Percentiles rank a stretch among this genome's conserved stretches.
These are phyloP conservation scores for Mionectes macconnelli DNA, from an alignment of 2,113 vertebrate genomes.

Conservation along the genomic window DNA sequence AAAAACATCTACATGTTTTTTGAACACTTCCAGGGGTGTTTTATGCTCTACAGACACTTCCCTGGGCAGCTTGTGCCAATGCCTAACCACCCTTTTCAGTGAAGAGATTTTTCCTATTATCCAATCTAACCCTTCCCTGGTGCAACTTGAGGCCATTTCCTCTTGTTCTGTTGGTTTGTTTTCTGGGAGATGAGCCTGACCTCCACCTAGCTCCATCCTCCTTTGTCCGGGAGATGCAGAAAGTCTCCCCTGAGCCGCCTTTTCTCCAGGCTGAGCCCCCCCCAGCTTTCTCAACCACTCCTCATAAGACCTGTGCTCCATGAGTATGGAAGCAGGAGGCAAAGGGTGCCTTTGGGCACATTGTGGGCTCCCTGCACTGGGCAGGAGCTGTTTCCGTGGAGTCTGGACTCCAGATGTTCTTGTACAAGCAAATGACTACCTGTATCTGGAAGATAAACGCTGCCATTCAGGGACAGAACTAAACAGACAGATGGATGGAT, in stretches of 20 bases:
- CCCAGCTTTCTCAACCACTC: background rate
- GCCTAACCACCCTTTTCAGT: background rate
- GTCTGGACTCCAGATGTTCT: background rate
- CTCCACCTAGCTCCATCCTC: background rate
- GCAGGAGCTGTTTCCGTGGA: background rate
- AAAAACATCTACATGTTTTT: background rate
- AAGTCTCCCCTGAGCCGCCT: background rate
- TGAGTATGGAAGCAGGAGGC: background rate
- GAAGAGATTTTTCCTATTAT: background rate
- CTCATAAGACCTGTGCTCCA: background rate
- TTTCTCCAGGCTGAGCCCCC: background rate
- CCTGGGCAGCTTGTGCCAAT: background rate
- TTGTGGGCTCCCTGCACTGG: background rate
- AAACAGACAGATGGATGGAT: background rate
- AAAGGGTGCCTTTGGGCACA: background rate
- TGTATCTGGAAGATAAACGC: background rate
- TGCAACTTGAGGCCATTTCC: background rate
- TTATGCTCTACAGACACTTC: background rate
- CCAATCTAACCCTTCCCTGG: background rate
- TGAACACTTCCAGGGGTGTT: background rate
- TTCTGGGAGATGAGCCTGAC: rapidly evolving
- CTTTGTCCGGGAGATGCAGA: background rate
- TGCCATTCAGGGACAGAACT: background rate
- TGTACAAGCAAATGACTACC: background rate
- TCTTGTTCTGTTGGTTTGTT: background rate